Evolutionary conservation across 2,113 vertebrate species (phyloP).

Genomic region (Boleophthalmus pectinirostris): DNA sequence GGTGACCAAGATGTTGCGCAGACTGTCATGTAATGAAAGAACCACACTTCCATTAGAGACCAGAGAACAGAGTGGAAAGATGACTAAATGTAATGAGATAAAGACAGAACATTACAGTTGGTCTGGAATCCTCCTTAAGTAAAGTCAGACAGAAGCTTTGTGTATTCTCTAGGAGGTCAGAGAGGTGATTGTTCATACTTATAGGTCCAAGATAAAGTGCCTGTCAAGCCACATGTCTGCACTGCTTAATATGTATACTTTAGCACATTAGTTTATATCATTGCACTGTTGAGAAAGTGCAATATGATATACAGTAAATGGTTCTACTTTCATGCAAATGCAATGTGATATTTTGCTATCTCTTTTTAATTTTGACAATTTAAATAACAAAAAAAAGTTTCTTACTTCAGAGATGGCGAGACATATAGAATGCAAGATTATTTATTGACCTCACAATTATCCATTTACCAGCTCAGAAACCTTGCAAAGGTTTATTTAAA

Average conservation of each 20-base stretch:
- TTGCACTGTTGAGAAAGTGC: background rate
- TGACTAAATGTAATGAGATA: background rate
- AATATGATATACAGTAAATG: background rate
- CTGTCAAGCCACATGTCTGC: background rate
- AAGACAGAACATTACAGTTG: background rate
- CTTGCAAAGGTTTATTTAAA: background rate
- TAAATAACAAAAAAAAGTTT: too few species aligned
- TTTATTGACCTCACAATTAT: too few species aligned
- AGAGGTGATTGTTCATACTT: background rate
- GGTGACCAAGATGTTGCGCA: slow-evolving; percentile 22
- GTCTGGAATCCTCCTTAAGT: slow-evolving; percentile 1
- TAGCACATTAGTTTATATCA: background rate
- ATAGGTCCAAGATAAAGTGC: background rate
- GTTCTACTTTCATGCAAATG: too few species aligned
- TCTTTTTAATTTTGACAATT: too few species aligned
- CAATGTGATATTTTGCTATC: too few species aligned
- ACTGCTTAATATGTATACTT: background rate
- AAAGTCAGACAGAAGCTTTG: background rate
- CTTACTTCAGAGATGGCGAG: too few species aligned
- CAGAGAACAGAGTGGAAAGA: background rate
- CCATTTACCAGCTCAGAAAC: too few species aligned
- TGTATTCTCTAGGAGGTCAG: background rate
- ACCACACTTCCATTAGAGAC: slow-evolving; percentile 22
- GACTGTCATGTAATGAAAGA: slow-evolving; percentile 19
- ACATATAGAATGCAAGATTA: too few species aligned